Percentiles rank a stretch among this genome's conserved stretches.
These are phyloP conservation scores for Platerodrilus igneus DNA, from an alignment of 2,888 invertebrate genomes.

Conservation along the genomic window DNA sequence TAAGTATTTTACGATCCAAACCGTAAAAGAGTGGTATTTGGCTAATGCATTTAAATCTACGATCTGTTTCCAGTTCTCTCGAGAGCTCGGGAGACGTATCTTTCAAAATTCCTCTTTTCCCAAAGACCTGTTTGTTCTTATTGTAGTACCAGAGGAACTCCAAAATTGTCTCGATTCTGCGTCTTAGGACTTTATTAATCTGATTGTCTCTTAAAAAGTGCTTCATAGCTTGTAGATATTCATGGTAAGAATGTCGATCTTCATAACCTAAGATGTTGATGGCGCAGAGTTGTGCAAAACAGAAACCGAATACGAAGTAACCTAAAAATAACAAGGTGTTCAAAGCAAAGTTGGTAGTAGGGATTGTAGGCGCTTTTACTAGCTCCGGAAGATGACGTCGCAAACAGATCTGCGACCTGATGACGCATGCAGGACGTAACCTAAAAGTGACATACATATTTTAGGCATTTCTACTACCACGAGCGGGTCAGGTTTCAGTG, in stretches of 20 bases:
- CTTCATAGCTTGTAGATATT: slow-evolving; percentile 51
- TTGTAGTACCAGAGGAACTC: slow-evolving; percentile 53
- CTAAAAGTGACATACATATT: no score
- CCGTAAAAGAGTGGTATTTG: slow-evolving; percentile 19
- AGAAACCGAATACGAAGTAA: slow-evolving; percentile 20
- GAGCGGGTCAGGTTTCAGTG: no score
- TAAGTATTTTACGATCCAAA: slow-evolving; percentile 1
- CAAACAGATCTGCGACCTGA: no score
- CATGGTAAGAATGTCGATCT: slow-evolving; percentile 40
- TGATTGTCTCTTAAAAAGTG: slow-evolving; percentile 52
- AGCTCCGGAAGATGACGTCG: no score
- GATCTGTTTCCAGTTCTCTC: slow-evolving; percentile 18
- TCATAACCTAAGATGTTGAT: slow-evolving; percentile 12
- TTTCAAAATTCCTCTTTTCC: slow-evolving; percentile 16
- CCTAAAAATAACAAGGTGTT: no score
- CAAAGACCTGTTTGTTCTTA: slow-evolving; percentile 39
- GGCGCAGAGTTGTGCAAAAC: slow-evolving; percentile 20
- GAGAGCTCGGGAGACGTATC: slow-evolving; percentile 21
- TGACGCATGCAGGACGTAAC: no score
- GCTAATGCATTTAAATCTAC: slow-evolving; percentile 15
- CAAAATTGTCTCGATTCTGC: slow-evolving; percentile 50
- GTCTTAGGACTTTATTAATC: slow-evolving; percentile 48
- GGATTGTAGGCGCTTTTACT: no score
- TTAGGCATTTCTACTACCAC: no score
- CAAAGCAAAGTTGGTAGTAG: no score